These are phyloP conservation scores for Amphiura filiformis DNA, from an alignment of 35 echinoderm and acorn worm genomes.

Conservation along the genomic window DNA sequence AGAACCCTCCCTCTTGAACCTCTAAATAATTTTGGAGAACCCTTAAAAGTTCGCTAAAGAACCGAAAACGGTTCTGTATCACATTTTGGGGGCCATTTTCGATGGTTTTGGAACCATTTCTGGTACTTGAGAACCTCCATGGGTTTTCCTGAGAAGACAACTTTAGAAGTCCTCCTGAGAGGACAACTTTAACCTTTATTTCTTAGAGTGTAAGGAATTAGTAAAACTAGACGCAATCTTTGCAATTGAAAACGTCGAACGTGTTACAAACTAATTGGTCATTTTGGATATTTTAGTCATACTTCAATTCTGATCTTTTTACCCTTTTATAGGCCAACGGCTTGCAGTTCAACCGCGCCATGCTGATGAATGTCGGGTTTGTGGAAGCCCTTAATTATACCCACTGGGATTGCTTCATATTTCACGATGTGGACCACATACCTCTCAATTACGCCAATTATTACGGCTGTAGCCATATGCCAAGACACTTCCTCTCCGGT, in stretches of 20 bases:
- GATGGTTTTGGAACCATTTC: no score
- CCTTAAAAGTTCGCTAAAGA: no score
- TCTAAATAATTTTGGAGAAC: no score
- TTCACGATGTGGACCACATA: conserved; percentile 94
- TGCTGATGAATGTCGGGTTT: conserved; percentile 96
- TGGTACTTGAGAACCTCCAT: no score
- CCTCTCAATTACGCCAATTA: conserved; percentile 79
- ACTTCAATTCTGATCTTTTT: background rate
- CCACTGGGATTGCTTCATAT: conserved; percentile 89
- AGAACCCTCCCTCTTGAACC: no score
- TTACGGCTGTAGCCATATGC: conserved; percentile 90
- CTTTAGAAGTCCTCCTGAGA: no score
- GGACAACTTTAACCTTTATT: no score
- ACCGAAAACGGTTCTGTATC: no score
- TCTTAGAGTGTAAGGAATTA: no score
- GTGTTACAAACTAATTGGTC: background rate
- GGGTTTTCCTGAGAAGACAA: no score
- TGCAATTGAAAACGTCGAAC: background rate
- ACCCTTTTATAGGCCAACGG: conserved; percentile 58
- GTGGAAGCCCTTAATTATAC: conserved; percentile 85
- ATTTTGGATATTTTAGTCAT: background rate
- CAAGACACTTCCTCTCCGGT: conserved; percentile 82
- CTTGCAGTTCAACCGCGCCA: conserved; percentile 83
- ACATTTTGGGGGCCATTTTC: no score
- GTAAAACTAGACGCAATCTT: background rate